phyloP scores from a whole-genome alignment of 2,113 vertebrate genomes.

The Piprites chloris region DNA sequence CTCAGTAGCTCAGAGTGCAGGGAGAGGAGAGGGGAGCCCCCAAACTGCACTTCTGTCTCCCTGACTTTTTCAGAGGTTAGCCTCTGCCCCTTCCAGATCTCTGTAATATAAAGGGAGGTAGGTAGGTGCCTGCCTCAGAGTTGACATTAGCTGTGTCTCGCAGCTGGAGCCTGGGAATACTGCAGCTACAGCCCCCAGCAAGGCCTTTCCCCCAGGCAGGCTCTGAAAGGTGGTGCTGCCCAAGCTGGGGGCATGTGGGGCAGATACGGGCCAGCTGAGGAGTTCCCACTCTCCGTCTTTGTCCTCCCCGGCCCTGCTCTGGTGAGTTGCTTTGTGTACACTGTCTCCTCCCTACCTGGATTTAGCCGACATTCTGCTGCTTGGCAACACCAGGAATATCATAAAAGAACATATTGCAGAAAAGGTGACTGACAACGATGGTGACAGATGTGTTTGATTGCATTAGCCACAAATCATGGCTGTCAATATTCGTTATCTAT shows the following conservation, averaged over 20 bases:
- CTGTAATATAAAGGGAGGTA: neutral
- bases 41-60: neutral
- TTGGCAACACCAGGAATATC: neutral
- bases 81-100: neutral
- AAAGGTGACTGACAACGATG: fast-evolving
- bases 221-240: neutral
- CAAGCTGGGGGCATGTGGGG: neutral
- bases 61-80: neutral
- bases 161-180: neutral
- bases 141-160: neutral
- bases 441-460: neutral
- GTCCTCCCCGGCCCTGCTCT: neutral
- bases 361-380: neutral
- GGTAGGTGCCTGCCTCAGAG: fast-evolving
- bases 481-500: neutral
- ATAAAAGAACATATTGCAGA: neutral
- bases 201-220: fast-evolving
- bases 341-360: neutral
- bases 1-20: neutral
- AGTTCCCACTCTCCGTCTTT: neutral
- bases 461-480: neutral
- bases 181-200: neutral
- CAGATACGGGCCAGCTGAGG: fast-evolving
- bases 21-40: too few relatives aligned
- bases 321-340: neutral